Evolutionary conservation across 2,888 invertebrate genomes (phyloP).

Genomic region (Eupithecia vulgata): DNA sequence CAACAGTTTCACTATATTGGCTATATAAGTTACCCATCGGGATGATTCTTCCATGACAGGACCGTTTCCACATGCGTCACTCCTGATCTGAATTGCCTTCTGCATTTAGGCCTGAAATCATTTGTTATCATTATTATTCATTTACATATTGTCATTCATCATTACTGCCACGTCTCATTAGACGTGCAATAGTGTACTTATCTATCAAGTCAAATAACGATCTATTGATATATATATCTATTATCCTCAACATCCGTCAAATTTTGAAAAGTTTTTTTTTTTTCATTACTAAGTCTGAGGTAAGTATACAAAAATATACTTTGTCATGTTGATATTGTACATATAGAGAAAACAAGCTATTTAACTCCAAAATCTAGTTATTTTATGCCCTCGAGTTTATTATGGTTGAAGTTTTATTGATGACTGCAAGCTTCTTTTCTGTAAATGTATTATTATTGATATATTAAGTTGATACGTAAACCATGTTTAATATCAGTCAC

Average conservation of each 20-base stretch:
- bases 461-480: too few relatives aligned
- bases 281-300: too few relatives aligned
- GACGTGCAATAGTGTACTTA: too few relatives aligned
- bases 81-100: slow-evolving; percentile 73
- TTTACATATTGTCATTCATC: background rate
- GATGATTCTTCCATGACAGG: slow-evolving; percentile 70
- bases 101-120: slow-evolving; percentile 65
- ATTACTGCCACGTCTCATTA: too few relatives aligned
- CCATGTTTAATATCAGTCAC: background rate
- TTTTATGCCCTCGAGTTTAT: background rate
- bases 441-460: background rate
- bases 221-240: too few relatives aligned
- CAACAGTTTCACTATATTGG: background rate
- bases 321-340: too few relatives aligned
- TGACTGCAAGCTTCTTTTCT: background rate
- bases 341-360: too few relatives aligned
- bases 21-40: slow-evolving; percentile 62
- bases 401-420: background rate
- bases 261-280: too few relatives aligned
- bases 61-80: slow-evolving; percentile 66
- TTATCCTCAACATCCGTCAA: too few relatives aligned
- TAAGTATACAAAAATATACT: too few relatives aligned
- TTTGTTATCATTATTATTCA: background rate
- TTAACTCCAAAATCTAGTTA: too few relatives aligned
- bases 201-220: too few relatives aligned